phyloP scores from a whole-genome alignment of 2,888 invertebrate species.

The Amaurobius ferox region DNA sequence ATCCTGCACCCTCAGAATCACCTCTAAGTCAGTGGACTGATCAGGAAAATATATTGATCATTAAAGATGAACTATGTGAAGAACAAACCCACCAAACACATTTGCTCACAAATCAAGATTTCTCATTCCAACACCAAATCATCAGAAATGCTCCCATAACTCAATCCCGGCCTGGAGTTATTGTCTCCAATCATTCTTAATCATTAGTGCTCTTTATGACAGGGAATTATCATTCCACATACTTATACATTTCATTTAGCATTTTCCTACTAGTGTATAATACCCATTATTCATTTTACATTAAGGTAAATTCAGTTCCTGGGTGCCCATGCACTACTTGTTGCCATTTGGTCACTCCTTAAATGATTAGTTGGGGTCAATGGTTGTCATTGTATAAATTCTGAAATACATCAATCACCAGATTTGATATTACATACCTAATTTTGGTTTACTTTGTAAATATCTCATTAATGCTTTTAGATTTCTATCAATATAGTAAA shows the following conservation, averaged over 20 bases:
- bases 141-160: slow-evolving; percentile 77
- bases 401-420: neutral
- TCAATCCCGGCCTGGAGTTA: slow-evolving; percentile 91
- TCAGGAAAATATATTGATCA: slow-evolving; percentile 14
- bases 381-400: neutral
- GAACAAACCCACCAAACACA: slow-evolving; percentile 41
- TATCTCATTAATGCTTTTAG: neutral
- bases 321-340: slow-evolving; percentile 56
- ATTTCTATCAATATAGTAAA: neutral
- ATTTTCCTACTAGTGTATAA: slow-evolving; percentile 45
- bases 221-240: slow-evolving; percentile 66
- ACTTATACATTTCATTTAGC: slow-evolving; percentile 34
- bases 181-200: slow-evolving; percentile 82
- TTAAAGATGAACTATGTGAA: slow-evolving; percentile 35
- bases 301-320: slow-evolving; percentile 66
- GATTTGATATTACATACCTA: neutral
- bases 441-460: slow-evolving; percentile 27
- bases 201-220: slow-evolving; percentile 7
- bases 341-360: slow-evolving; percentile 19
- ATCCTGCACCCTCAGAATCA: slow-evolving; percentile 70
- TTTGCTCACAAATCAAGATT: slow-evolving; percentile 53
- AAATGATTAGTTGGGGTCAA: neutral
- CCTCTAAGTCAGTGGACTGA: neutral
- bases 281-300: slow-evolving; percentile 56
- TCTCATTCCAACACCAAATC: slow-evolving; percentile 73